Evolutionary conservation across 2,888 invertebrate genomes (phyloP).

Genomic region (Pachymerium ferrugineum): DNA sequence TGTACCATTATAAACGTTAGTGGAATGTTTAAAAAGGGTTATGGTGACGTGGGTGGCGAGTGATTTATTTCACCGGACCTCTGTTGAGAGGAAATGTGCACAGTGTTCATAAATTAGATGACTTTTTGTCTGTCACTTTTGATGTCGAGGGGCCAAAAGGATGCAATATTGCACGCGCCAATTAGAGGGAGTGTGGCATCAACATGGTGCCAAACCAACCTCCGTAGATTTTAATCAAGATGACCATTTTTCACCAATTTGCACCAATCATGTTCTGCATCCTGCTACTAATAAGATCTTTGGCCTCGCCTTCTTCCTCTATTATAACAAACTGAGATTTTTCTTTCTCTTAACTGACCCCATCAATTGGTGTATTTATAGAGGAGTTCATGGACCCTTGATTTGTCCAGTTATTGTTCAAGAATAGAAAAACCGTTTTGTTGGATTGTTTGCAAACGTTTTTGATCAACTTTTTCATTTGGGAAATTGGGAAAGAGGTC

Average conservation of each 20-base stretch:
- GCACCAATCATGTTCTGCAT: slow-evolving; percentile 17
- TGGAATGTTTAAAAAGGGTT: neutral
- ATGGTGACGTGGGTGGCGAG: neutral
- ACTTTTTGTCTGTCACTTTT: neutral
- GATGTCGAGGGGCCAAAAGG: slow-evolving; percentile 28
- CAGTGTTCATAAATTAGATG: slow-evolving; percentile 19
- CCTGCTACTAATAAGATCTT: neutral
- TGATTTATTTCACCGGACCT: neutral
- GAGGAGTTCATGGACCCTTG: neutral
- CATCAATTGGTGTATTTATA: neutral
- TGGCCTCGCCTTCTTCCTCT: slow-evolving; percentile 20
- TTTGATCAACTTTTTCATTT: neutral
- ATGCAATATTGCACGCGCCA: slow-evolving; percentile 26
- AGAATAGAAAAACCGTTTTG: neutral
- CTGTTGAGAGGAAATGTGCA: neutral
- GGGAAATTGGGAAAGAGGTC: neutral
- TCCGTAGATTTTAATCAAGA: too few species aligned
- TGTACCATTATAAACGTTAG: too few species aligned
- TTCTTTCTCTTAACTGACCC: neutral
- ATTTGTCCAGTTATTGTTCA: too few species aligned
- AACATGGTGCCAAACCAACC: too few species aligned
- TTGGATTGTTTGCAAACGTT: too few species aligned
- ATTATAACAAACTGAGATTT: slow-evolving; percentile 11
- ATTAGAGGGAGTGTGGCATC: neutral
- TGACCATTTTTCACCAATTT: slow-evolving; percentile 15